Percentiles rank a stretch among this genome's conserved stretches.
phyloP scores from a whole-genome alignment of 2,113 vertebrate genomes.

The Cromileptes altivelis region DNA sequence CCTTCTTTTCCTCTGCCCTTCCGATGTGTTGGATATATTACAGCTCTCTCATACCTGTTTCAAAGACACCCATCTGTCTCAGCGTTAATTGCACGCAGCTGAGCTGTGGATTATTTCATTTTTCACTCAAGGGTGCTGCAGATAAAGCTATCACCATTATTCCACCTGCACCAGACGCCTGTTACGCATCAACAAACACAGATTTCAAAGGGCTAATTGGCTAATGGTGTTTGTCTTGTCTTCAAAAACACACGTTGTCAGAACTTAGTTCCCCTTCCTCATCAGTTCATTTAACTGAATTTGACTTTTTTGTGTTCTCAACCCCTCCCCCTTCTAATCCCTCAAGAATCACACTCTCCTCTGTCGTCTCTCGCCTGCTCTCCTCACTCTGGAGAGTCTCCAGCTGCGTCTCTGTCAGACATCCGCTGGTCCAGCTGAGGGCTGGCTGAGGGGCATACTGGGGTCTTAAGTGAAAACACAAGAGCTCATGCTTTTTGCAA shows the following conservation, averaged over 20 bases:
- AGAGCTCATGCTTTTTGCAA: not conserved
- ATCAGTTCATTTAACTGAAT: not conserved
- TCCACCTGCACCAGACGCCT: conserved; percentile 47
- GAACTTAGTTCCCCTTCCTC: not conserved
- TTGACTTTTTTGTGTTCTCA: not conserved
- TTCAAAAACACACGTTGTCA: conserved; percentile 4
- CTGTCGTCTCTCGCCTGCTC: not conserved
- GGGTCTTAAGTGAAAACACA: conserved; percentile 32
- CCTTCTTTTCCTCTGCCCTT: not conserved
- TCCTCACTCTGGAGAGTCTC: conserved; percentile 18
- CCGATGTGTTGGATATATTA: conserved; percentile 1
- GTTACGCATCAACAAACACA: conserved; percentile 48
- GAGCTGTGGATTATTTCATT: conserved; percentile 60
- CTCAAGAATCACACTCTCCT: conserved; percentile 12
- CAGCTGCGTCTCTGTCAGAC: conserved; percentile 40
- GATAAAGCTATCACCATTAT: conserved; percentile 73
- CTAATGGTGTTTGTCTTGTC: conserved; percentile 7
- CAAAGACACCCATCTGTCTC: conserved; percentile 67
- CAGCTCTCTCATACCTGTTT: conserved; percentile 46
- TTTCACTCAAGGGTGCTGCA: conserved; percentile 67
- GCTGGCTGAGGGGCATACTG: conserved; percentile 31
- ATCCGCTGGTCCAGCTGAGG: conserved; percentile 47
- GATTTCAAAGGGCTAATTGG: conserved; percentile 40
- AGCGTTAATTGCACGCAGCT: conserved; percentile 63
- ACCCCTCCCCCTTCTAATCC: not conserved